A percentile compares a stretch with the other conserved stretches of the same genome.
Conservation (phyloP, 2,797 vertebrate species). For the Pagetopsis macropterus region DNA sequence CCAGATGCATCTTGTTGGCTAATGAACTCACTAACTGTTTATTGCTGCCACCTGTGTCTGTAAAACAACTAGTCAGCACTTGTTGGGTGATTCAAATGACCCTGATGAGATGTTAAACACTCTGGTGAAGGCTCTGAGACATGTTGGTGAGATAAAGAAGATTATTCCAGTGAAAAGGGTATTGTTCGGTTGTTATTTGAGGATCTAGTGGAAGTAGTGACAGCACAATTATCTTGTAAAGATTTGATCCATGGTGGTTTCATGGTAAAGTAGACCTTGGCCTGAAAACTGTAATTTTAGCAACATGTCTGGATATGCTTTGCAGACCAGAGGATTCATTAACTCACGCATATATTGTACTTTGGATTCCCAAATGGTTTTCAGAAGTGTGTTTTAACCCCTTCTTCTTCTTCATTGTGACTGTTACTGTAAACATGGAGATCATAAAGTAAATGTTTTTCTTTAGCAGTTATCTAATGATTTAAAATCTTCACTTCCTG, state of each 20-base stretch:
- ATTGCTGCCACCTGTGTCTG: constrained; percentile 21
- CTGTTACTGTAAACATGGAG: background rate
- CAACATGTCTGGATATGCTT: background rate
- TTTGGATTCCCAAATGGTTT: background rate
- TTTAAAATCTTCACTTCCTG: background rate
- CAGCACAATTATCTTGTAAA: background rate
- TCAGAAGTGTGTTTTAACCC: background rate
- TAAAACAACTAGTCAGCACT: background rate
- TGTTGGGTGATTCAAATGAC: background rate
- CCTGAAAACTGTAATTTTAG: too few species aligned
- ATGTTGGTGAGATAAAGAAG: background rate
- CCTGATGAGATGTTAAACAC: background rate
- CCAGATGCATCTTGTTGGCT: constrained; percentile 32
- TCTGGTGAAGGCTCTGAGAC: background rate
- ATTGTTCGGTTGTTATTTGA: background rate
- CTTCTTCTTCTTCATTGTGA: background rate
- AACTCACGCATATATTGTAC: background rate
- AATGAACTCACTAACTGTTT: constrained; percentile 10
- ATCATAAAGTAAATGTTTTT: constrained; percentile 8
- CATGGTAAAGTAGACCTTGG: too few species aligned
- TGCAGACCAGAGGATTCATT: background rate
- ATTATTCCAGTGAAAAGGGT: too few species aligned
- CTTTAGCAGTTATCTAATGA: background rate
- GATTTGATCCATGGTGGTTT: too few species aligned
- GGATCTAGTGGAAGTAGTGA: background rate